These are phyloP conservation scores for Mionectes olivaceus DNA, from an alignment of 2,797 vertebrate species.

Conservation along the genomic window DNA sequence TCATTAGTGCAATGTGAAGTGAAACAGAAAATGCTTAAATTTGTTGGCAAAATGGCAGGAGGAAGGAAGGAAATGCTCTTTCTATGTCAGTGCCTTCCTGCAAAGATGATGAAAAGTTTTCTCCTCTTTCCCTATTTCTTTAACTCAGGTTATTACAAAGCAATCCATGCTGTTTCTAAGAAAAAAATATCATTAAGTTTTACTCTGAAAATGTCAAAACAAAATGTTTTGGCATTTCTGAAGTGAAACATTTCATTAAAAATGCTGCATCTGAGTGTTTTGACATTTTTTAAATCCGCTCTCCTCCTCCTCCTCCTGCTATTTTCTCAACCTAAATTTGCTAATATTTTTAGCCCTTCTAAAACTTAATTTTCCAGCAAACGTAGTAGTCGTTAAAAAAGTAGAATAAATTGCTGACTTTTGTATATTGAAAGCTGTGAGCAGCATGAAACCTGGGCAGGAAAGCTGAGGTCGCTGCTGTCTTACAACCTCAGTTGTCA, in stretches of 20 bases:
- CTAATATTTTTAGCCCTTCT: conserved; percentile 46
- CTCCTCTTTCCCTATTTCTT: neutral
- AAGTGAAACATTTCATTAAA: conserved; percentile 73
- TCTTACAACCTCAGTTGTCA: neutral
- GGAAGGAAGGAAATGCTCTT: conserved; percentile 39
- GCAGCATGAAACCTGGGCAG: neutral
- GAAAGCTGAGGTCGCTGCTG: neutral
- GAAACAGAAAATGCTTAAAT: conserved; percentile 7
- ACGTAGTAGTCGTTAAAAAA: neutral
- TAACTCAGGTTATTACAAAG: neutral
- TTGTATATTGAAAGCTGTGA: neutral
- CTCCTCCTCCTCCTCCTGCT: conserved; percentile 12
- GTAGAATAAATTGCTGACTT: neutral
- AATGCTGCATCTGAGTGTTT: conserved; percentile 65
- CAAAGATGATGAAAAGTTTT: conserved; percentile 16
- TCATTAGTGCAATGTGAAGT: neutral
- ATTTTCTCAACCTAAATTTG: conserved; percentile 44
- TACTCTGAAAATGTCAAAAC: conserved; percentile 70
- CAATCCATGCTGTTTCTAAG: neutral
- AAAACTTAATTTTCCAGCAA: conserved; percentile 7
- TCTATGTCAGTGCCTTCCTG: neutral
- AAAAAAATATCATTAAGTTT: conserved; percentile 57
- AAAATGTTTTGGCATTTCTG: conserved; percentile 75
- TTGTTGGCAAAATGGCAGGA: conserved; percentile 43
- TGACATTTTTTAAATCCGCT: conserved; percentile 59